Conservation (phyloP, 2,113 vertebrate species). For the Pomatostomus ruficeps region DNA sequence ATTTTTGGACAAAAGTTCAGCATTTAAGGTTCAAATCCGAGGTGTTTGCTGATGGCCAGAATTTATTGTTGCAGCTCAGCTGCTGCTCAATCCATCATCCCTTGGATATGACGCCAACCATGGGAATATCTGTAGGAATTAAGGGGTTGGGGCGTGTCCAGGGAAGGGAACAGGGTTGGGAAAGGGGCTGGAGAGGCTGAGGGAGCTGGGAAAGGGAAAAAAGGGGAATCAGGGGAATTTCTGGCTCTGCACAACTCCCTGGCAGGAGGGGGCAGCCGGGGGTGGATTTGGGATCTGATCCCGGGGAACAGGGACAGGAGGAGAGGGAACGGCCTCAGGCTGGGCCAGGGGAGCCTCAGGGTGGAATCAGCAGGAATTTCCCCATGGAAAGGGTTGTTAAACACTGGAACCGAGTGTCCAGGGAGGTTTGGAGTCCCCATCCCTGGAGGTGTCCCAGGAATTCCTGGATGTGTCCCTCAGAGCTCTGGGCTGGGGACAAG, state of each 20-base stretch:
- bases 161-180: neutral
- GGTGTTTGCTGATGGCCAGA: neutral
- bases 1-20: neutral
- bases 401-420: accelerated
- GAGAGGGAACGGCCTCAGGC: neutral
- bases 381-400: accelerated
- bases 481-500: neutral
- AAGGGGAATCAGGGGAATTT: neutral
- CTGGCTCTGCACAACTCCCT: neutral
- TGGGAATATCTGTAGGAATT: neutral
- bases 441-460: neutral
- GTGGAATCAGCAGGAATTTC: neutral
- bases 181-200: accelerated
- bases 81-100: neutral
- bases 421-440: neutral
- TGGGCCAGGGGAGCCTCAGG: neutral
- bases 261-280: neutral
- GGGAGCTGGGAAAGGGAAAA: neutral
- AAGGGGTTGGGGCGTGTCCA: neutral
- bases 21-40: neutral
- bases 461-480: accelerated
- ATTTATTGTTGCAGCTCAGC: neutral
- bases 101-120: neutral
- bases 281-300: neutral
- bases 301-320: neutral